phyloP scores from a whole-genome alignment of 2,113 vertebrate species.

The Cheirogaleus medius region DNA sequence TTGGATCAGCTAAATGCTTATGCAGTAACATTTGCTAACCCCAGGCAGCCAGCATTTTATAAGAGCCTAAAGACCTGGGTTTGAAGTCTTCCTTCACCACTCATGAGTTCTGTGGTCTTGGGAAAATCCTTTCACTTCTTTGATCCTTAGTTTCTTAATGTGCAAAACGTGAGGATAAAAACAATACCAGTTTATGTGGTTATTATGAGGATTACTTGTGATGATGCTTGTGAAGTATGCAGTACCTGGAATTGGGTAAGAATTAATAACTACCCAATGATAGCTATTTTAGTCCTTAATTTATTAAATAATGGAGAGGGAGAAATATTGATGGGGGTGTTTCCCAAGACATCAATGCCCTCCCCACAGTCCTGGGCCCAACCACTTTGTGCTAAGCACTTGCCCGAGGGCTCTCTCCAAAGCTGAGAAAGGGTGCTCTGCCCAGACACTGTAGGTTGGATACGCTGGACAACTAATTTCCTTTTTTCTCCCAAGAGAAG shows the following conservation, averaged over 20 bases:
- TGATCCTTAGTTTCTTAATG: background rate
- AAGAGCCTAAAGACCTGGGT: background rate
- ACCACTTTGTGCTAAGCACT: background rate
- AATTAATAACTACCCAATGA: background rate
- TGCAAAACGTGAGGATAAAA: conserved; percentile 1
- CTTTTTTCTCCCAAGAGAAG: background rate
- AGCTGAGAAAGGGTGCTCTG: background rate
- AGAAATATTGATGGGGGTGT: background rate
- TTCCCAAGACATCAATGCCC: background rate
- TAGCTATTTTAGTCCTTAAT: background rate
- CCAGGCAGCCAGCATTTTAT: background rate
- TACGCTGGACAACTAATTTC: background rate
- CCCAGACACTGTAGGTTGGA: background rate
- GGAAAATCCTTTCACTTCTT: background rate
- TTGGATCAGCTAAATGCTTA: background rate
- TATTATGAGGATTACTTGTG: background rate
- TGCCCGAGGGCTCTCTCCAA: background rate
- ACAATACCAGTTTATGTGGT: background rate
- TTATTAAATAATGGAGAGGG: background rate
- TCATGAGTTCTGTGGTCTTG: background rate
- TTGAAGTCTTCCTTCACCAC: background rate
- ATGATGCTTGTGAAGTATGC: background rate
- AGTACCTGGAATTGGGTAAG: background rate
- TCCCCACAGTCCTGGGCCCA: background rate
- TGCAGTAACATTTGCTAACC: background rate